Percentiles rank a stretch among this genome's conserved stretches.
phyloP scores from a whole-genome alignment of 2,113 vertebrate species.

The Castor canadensis region DNA sequence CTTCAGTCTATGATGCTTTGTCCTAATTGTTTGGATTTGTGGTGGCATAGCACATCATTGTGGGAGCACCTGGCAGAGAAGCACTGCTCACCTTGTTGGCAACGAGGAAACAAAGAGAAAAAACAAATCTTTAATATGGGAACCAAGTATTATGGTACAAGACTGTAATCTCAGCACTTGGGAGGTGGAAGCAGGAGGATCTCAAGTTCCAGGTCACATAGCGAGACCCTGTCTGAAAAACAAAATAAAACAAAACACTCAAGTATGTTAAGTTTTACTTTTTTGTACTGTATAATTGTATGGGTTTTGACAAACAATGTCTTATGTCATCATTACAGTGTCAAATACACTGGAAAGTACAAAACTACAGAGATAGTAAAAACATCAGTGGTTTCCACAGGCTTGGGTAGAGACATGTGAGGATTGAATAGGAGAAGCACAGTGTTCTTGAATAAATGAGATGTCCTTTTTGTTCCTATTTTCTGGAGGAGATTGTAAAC shows the following conservation, averaged over 20 bases:
- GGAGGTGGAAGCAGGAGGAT: no score
- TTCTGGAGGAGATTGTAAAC: neutral
- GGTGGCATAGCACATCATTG: no score
- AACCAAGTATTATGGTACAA: no score
- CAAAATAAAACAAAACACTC: neutral
- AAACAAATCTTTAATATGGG: no score
- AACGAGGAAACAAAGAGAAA: no score
- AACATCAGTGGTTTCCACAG: no score
- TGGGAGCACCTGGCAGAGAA: neutral
- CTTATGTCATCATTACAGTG: neutral
- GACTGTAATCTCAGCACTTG: no score
- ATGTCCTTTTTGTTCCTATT: neutral
- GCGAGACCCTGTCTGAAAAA: no score
- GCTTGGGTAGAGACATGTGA: neutral
- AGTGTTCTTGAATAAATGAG: neutral
- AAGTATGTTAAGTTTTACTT: no score
- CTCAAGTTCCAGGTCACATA: no score
- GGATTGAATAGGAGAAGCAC: neutral
- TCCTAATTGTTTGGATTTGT: neutral
- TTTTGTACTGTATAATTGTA: neutral
- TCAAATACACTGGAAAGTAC: neutral
- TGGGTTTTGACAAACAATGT: slow-evolving; percentile 17
- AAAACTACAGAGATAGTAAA: no score
- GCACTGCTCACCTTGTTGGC: no score
- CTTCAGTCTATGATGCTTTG: neutral